phyloP scores from a whole-genome alignment of 2,888 invertebrate genomes.

The Mythimna loreyi region DNA sequence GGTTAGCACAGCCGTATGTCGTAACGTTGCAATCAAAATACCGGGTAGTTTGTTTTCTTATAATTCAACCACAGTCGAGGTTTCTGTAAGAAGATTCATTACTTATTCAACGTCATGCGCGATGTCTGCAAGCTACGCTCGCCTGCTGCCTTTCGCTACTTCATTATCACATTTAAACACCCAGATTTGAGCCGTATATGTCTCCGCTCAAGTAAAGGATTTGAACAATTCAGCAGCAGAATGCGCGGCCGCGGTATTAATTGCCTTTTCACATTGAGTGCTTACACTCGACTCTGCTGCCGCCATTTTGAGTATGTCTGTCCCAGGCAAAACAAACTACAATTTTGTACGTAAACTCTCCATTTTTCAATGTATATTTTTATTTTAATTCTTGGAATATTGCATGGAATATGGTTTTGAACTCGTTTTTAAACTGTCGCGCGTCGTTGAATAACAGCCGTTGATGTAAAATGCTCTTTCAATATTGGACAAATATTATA shows the following conservation, averaged over 20 bases:
- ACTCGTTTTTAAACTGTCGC: no score
- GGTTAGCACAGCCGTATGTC: background rate
- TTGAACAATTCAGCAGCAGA: conserved; percentile 62
- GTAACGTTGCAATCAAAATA: conserved; percentile 46
- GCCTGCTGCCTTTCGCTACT: conserved; percentile 74
- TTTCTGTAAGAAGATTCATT: conserved; percentile 76
- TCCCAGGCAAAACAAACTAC: conserved; percentile 57
- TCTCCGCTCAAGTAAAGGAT: conserved; percentile 55
- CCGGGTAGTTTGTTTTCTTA: conserved; percentile 72
- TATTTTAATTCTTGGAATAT: no score
- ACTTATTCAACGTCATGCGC: conserved; percentile 84
- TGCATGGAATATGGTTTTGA: no score
- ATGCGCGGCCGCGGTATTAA: conserved; percentile 60
- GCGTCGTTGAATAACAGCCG: no score
- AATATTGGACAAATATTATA: no score
- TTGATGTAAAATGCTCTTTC: no score
- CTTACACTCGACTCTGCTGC: conserved; percentile 55
- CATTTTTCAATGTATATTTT: background rate
- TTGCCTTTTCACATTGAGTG: conserved; percentile 64
- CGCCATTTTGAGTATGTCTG: conserved; percentile 61
- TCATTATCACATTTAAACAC: conserved; percentile 83
- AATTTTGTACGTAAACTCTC: conserved; percentile 6
- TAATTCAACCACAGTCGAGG: conserved; percentile 67
- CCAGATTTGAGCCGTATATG: conserved; percentile 69
- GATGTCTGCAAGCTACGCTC: conserved; percentile 70